Evolutionary conservation across 1,140 invertebrate species (phyloP), one percentile per base, ranked within the genome.

Genomic region (Hermetia illucens): DNA sequence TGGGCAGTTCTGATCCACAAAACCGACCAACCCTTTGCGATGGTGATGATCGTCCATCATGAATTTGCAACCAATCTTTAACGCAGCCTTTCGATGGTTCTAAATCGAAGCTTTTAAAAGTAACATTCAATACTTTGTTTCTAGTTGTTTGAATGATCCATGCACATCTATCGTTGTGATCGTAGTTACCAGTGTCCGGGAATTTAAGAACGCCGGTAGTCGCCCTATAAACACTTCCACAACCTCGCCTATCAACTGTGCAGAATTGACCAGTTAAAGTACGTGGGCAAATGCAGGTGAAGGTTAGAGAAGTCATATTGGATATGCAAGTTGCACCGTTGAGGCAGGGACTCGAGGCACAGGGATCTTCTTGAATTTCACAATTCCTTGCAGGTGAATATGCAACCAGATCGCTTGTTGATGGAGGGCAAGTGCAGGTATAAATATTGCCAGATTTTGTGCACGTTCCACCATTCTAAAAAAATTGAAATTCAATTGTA

Each of bases 381-480:
- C 83, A 86, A 4, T 54, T 65, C 3, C 48, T 50, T 10, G 10
- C 36, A n/a, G n/a, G n/a, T n/a, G n/a, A n/a, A n/a, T n/a, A n/a
- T n/a, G n/a, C n/a, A n/a, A n/a, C n/a, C n/a, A n/a, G n/a, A n/a
- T n/a, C n/a, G 9, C 34, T 38, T 30, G 46, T 58, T 9, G 53
- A 47, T 9, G 53, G 21, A 1, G 65, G 62, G 43, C 82, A 88
- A 31, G 71, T 51, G 47, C 79, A 82, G n/a, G 52, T 59, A 35
- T 55, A 45, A 40, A 60, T 46, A 35, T 42, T 48, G 21, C 51
- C 46, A 27, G 58, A 59, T 17, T 62, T 55, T 12, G 64, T 47
- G 55, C 92, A 96, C 4, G 73, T 74, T 12, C 84, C 90, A 4
- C 79, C 80, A 62, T 96, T 52, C 64, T 61, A 55, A 88, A n/a